phyloP scores from a whole-genome alignment of 2,888 invertebrate species.

The Hydropsyche betteni region DNA sequence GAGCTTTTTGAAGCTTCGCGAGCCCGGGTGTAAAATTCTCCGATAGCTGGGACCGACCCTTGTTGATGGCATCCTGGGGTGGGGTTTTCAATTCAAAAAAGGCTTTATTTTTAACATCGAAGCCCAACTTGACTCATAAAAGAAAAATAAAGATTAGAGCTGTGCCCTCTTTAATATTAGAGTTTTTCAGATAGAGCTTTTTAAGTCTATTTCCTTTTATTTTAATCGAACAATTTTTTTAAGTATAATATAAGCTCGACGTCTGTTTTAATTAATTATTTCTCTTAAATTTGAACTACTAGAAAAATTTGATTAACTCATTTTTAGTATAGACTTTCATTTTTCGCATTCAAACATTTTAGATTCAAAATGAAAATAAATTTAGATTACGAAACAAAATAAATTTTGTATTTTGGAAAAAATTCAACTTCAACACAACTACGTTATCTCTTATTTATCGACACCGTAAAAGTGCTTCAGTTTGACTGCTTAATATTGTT shows the following conservation, averaged over 20 bases:
- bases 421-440: too few relatives aligned
- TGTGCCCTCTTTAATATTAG: background rate
- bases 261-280: too few relatives aligned
- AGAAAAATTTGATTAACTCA: too few relatives aligned
- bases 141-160: constrained; percentile 27
- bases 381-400: background rate
- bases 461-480: background rate
- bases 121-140: constrained; percentile 23
- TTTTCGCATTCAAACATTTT: background rate
- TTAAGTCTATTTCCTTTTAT: constrained; percentile 8
- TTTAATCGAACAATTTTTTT: too few relatives aligned
- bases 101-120: constrained; percentile 22
- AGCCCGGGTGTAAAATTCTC: constrained; percentile 32
- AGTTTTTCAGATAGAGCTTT: constrained; percentile 2
- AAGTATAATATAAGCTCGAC: too few relatives aligned
- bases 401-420: background rate
- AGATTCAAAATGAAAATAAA: background rate
- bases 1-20: constrained; percentile 35
- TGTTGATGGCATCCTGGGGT: background rate
- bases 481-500: background rate
- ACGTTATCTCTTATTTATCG: background rate
- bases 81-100: constrained; percentile 25
- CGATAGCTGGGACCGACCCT: constrained; percentile 1
- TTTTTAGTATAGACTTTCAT: too few relatives aligned
- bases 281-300: too few relatives aligned